phyloP scores from a whole-genome alignment of 2,113 vertebrate species.

The Leptocoma aspasia region DNA sequence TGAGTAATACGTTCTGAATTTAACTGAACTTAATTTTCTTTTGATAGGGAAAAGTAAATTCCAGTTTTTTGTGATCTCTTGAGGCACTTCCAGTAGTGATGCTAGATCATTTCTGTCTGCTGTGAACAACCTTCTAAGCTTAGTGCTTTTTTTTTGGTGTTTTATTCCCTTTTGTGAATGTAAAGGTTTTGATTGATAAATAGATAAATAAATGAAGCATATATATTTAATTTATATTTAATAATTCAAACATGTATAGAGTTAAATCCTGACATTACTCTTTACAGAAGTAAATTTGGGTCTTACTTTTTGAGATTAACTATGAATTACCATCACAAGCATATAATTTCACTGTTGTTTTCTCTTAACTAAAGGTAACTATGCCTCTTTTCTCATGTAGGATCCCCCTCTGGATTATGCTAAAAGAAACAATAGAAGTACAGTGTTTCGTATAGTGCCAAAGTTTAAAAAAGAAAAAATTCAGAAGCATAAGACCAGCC shows the following conservation, averaged over 20 bases:
- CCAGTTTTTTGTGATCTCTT: not conserved
- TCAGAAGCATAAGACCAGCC: slow-evolving; percentile 86
- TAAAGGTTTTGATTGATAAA: not conserved
- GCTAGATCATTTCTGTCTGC: not conserved
- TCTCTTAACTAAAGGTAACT: not conserved
- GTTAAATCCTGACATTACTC: not conserved
- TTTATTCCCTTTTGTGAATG: not conserved
- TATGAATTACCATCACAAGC: not conserved
- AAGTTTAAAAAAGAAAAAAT: slow-evolving; percentile 98
- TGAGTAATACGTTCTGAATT: not conserved
- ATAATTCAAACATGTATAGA: not conserved
- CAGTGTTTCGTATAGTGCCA: slow-evolving; percentile 96
- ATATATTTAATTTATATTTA: not conserved
- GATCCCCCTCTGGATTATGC: slow-evolving; percentile 90
- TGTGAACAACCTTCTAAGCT: not conserved
- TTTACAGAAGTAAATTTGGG: not conserved
- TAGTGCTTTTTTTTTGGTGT: not conserved
- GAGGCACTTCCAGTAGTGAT: not conserved
- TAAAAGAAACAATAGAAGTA: slow-evolving; percentile 94
- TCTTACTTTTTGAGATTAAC: not conserved
- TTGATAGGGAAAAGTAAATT: not conserved
- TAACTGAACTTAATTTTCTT: not conserved
- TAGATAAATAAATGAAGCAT: not conserved
- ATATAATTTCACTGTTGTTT: not conserved
- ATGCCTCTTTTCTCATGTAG: slow-evolving; percentile 70